Evolutionary conservation across 2,888 invertebrate genomes (phyloP).

Genomic region (Perizoma affinitatum): DNA sequence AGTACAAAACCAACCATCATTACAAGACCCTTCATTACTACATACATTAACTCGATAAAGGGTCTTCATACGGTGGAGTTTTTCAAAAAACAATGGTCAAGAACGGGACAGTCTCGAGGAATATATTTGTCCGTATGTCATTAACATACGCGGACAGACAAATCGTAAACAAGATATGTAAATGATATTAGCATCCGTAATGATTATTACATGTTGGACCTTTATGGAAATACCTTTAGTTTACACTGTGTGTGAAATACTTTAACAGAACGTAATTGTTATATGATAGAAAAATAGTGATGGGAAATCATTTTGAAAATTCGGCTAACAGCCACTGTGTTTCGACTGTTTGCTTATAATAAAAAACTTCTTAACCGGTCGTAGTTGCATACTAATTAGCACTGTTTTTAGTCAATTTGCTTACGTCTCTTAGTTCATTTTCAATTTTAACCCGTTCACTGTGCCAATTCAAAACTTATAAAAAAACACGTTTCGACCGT

Average conservation of each 20-base stretch:
- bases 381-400: too few species aligned
- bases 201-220: conserved; percentile 50
- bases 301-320: too few species aligned
- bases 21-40: conserved; percentile 41
- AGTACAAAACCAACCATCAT: conserved; percentile 56
- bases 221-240: conserved; percentile 38
- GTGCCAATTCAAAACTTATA: too few species aligned
- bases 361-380: too few species aligned
- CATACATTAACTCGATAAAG: conserved; percentile 7
- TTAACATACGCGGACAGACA: conserved; percentile 67
- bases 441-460: too few species aligned
- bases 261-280: background rate
- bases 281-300: too few species aligned
- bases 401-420: too few species aligned
- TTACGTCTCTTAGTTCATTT: too few species aligned
- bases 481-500: too few species aligned
- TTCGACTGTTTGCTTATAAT: too few species aligned
- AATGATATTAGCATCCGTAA: conserved; percentile 60
- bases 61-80: conserved; percentile 47
- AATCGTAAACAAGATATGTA: conserved; percentile 75
- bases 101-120: conserved; percentile 52
- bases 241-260: conserved; percentile 2
- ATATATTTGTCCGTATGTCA: conserved; percentile 74
- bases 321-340: too few species aligned
- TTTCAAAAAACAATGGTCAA: conserved; percentile 60